Percentiles rank a stretch among this genome's conserved stretches.
Conservation (phyloP, 2,888 invertebrate genomes). For the Nomada flava region DNA sequence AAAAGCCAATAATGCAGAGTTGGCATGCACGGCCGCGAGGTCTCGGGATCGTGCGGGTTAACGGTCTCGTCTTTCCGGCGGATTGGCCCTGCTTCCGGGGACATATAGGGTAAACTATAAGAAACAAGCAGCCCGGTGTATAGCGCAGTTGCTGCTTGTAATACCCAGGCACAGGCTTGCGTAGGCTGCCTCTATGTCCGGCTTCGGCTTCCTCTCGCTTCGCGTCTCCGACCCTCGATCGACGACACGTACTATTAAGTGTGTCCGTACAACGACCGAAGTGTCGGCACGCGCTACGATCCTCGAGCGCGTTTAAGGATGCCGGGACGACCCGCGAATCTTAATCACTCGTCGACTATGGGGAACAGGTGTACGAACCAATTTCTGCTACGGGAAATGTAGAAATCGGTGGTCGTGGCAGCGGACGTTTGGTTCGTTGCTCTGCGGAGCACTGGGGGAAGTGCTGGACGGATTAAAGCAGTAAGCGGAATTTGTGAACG, state of each 20-base stretch:
- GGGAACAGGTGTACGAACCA: slow-evolving; percentile 5
- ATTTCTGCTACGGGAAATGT: neutral
- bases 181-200: slow-evolving; percentile 54
- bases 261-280: slow-evolving; percentile 78
- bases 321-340: slow-evolving; percentile 57
- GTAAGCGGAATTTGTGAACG: no score
- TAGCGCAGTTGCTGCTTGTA: slow-evolving; percentile 49
- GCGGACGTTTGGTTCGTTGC: neutral
- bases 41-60: slow-evolving; percentile 83
- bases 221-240: slow-evolving; percentile 38
- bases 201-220: slow-evolving; percentile 29
- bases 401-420: neutral
- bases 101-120: slow-evolving; percentile 84
- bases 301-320: slow-evolving; percentile 64
- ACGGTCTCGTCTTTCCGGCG: slow-evolving; percentile 84
- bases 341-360: slow-evolving; percentile 32
- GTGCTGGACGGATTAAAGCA: no score
- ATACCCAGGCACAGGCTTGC: slow-evolving; percentile 48
- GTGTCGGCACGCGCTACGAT: slow-evolving; percentile 73
- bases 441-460: no score
- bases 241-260: slow-evolving; percentile 78
- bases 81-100: slow-evolving; percentile 84
- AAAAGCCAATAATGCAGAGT: slow-evolving; percentile 80
- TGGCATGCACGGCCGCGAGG: slow-evolving; percentile 82
- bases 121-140: slow-evolving; percentile 62